phyloP scores from a whole-genome alignment of 2,888 invertebrate species.

The Drosophila niveifrons region DNA sequence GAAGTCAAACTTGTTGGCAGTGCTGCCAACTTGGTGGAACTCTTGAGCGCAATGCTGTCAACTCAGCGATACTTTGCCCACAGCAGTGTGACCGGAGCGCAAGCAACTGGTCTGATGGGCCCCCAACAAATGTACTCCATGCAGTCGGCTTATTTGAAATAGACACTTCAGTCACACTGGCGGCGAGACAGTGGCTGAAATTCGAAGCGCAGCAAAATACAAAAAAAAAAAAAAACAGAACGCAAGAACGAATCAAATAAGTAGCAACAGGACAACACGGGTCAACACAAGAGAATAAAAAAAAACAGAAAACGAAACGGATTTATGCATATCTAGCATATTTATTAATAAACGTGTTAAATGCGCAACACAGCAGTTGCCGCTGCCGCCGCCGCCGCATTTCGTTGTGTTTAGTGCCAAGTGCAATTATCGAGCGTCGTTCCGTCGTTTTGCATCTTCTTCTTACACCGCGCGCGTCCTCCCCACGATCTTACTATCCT shows the following conservation, averaged over 20 bases:
- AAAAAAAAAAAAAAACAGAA: conserved; percentile 48
- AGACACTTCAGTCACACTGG: conserved; percentile 36
- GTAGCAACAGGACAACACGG: conserved; percentile 41
- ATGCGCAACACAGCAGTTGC: conserved; percentile 17
- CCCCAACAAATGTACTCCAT: conserved; percentile 6
- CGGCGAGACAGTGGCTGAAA: conserved; percentile 56
- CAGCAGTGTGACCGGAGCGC: conserved; percentile 27
- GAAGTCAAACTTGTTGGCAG: neutral
- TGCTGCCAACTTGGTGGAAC: neutral
- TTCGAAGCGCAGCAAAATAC: conserved; percentile 61
- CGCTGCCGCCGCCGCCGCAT: conserved; percentile 21
- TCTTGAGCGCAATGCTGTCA: conserved; percentile 12
- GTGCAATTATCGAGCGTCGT: conserved; percentile 62
- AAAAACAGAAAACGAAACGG: conserved; percentile 20
- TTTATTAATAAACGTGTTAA: conserved; percentile 65
- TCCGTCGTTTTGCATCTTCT: conserved; percentile 23
- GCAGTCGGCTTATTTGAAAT: conserved; percentile 4
- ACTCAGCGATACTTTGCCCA: neutral
- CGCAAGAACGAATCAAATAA: conserved; percentile 19
- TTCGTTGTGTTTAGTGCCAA: conserved; percentile 38
- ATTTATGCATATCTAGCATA: conserved; percentile 51
- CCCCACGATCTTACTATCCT: neutral
- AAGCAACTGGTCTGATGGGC: neutral
- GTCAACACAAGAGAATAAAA: conserved; percentile 12
- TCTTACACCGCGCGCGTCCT: neutral